A percentile compares a stretch with the other conserved stretches of the same genome.
These are phyloP conservation scores for Leucania comma DNA, from an alignment of 2,888 invertebrate genomes.

Conservation along the genomic window DNA sequence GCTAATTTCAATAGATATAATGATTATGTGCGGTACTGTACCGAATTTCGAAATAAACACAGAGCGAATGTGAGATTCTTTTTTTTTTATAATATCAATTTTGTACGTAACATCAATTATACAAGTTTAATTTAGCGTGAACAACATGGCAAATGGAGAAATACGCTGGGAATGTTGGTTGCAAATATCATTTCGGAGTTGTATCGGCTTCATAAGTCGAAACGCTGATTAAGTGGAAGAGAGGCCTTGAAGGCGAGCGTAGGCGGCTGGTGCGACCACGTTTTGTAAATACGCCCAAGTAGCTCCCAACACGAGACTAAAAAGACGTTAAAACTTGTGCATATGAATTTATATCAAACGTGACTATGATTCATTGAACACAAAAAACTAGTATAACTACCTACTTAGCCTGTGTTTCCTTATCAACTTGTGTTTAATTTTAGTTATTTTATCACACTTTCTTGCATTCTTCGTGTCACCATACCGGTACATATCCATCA, in stretches of 20 bases:
- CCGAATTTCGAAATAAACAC: slow-evolving; percentile 23
- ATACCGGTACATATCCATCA: slow-evolving; percentile 76
- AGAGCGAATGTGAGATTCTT: slow-evolving; percentile 40
- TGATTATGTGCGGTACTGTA: slow-evolving; percentile 28
- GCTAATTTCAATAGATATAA: slow-evolving; percentile 56
- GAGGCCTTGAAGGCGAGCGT: slow-evolving; percentile 79
- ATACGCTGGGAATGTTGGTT: slow-evolving; percentile 49
- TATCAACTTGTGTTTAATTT: slow-evolving; percentile 86
- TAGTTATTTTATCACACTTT: slow-evolving; percentile 83
- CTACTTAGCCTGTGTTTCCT: slow-evolving; percentile 85
- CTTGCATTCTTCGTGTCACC: slow-evolving; percentile 77
- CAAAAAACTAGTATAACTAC: slow-evolving; percentile 73
- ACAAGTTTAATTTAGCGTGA: slow-evolving; percentile 57
- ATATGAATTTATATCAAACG: slow-evolving; percentile 30
- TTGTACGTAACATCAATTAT: slow-evolving; percentile 57
- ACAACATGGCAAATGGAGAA: slow-evolving; percentile 50
- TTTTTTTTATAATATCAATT: slow-evolving; percentile 49
- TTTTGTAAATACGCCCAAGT: slow-evolving; percentile 73
- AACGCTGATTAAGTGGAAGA: slow-evolving; percentile 75
- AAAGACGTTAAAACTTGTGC: slow-evolving; percentile 47
- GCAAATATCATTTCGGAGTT: slow-evolving; percentile 66
- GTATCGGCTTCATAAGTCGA: slow-evolving; percentile 67
- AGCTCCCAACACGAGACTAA: slow-evolving; percentile 43
- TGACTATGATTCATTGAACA: slow-evolving; percentile 52
- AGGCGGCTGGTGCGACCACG: slow-evolving; percentile 76